Base-by-base conservation (phyloP, 2,797 vertebrate genomes). In the Uromys caudimaculatus region DNA sequence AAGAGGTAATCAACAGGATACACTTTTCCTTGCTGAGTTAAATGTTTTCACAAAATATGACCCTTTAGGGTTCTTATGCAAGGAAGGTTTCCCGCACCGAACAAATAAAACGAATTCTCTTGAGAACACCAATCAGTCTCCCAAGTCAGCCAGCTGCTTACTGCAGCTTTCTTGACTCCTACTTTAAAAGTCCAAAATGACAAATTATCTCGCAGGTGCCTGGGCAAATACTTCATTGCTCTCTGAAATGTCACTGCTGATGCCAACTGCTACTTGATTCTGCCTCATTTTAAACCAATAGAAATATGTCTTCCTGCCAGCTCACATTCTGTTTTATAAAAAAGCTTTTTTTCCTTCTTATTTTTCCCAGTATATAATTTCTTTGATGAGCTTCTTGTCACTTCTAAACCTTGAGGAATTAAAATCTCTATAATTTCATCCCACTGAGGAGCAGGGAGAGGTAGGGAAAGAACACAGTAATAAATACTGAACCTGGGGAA, bases 181-280 rank as follows among this genome's bases (percentile, higher is more conserved):
- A 41, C 73, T 96, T 96, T 94, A 86, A 88, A 97, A 97, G 92
- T 95, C 86, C 85, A 98, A 93, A 94, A 89, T 97, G 90, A 96
- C 92, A 96, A 97, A 95, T 95, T 93, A 93, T 78, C 88, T 95
- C 89, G 85, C 84, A 93, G 90, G 85, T 91, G 90, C 88, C 90
- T 95, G 92, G 29, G 79, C 62, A 94, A 96, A 96, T 77, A 89
- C 75, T 69, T 97, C 92, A 92, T 1, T 85, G 83, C 78, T 84
- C 93, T 95, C 94, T 69, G 82, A 96, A 97, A 98, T 96, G 90
- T 92, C 88, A 93, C 58, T 21, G 41, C 52, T 38, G 23, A 95
- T 76, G 47, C 75, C 58, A 84, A n/a, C 69, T 85, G 64, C 94
- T 79, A 52, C 73, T 93, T 69, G 64, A 54, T 88, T 92, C 85